Base-by-base conservation (phyloP, 2,113 vertebrate genomes). In the Regulus satrapa region DNA sequence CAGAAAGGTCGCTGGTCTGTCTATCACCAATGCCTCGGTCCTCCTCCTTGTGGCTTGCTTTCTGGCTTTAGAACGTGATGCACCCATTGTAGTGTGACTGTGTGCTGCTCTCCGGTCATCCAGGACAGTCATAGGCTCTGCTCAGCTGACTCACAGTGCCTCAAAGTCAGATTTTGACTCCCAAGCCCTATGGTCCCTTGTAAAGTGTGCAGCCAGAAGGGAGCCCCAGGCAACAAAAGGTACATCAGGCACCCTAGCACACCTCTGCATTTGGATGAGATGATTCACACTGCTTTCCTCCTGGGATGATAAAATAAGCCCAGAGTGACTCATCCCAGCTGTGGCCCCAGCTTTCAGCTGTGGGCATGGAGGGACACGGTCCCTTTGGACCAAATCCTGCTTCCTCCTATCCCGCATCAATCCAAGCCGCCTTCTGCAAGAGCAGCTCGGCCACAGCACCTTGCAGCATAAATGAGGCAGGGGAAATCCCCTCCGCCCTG, bases 81-180 rank as follows among this genome's bases (percentile, higher is more conserved):
- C 12, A 40, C 18, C 41, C 28, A 5, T 21, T 23, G 24, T 5
- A 21, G 61, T 2, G 28, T 0, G 1, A 14, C 16, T n/a, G 38
- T 17, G 40, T 28, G 54, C 40, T 61, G n/a, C 2, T 4, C n/a
- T 62, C 28, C 21, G 17, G 46, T 34, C 1, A 0, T 21, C 29
- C 45, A 68, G 77, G 59, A 14, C 14, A 20, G 54, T 2, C 49
- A 10, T 0, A 36, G 41, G 56, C 80, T 83, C 54, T 28, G 62
- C 54, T 76, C 81, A 46, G 36, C n/a, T 46, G 32, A 48, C 17
- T 69, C 26, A 1, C 45, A 61, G 85, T 29, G 63, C 59, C 63
- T 73, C 14, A 46, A 76, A 87, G 36, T 28, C 19, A 25, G 36
- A 31, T 69, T 81, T 74, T 56, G 38, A 26, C 13, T 66, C 49